A percentile compares a stretch with the other conserved stretches of the same genome.
These are phyloP conservation scores for Rosalia funebris DNA, from an alignment of 2,888 invertebrate species.

Conservation along the genomic window DNA sequence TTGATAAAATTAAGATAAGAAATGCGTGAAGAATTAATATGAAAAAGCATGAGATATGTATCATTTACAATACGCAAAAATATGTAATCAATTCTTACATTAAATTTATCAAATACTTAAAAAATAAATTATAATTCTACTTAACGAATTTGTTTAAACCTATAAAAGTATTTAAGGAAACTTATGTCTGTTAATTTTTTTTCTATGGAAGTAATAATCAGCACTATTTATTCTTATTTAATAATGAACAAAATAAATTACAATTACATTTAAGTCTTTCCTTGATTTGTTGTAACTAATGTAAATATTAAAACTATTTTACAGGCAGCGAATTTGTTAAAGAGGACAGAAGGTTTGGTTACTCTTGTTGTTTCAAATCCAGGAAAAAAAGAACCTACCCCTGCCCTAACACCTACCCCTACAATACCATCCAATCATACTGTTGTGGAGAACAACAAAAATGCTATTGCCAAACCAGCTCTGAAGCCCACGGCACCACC, in stretches of 20 bases:
- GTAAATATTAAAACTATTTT: slow-evolving; percentile 35
- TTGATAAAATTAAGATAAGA: slow-evolving; percentile 1
- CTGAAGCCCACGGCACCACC: slow-evolving; percentile 54
- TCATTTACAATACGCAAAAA: background rate
- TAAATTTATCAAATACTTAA: background rate
- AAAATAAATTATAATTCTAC: background rate
- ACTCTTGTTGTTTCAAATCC: slow-evolving; percentile 86
- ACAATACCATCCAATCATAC: slow-evolving; percentile 32
- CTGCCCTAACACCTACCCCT: slow-evolving; percentile 37
- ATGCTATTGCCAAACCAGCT: slow-evolving; percentile 40
- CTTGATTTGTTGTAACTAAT: too few species aligned
- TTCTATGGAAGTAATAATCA: background rate
- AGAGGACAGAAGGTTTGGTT: slow-evolving; percentile 88
- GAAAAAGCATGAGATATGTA: background rate
- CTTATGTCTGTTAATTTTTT: background rate
- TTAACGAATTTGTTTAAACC: too few species aligned
- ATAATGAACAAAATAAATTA: too few species aligned
- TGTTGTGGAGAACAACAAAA: slow-evolving; percentile 39
- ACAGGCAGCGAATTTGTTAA: slow-evolving; percentile 85
- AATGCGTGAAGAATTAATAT: background rate
- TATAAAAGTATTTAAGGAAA: background rate
- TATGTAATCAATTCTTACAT: background rate
- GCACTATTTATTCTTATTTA: too few species aligned
- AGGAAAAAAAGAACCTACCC: slow-evolving; percentile 72
- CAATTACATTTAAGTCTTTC: too few species aligned